Evolutionary conservation across 1,140 invertebrate genomes (phyloP).

Genomic region (Galleria mellonella): DNA sequence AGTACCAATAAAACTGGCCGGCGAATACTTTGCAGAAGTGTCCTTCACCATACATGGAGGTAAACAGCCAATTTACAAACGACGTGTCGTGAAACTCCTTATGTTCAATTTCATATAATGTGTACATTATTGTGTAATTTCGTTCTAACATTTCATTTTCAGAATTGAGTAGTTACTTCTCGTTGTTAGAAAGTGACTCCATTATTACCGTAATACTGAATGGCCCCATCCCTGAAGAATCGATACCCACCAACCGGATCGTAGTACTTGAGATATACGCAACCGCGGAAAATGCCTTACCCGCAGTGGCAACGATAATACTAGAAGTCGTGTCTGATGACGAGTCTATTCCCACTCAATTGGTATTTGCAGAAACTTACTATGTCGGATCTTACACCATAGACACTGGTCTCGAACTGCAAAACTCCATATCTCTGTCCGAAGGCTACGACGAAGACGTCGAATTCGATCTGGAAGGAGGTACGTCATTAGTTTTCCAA

Average conservation of each 20-base stretch:
- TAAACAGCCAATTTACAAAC: not conserved
- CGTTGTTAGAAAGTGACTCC: not conserved
- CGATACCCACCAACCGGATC: constrained; percentile 6
- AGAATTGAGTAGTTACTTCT: constrained; percentile 9
- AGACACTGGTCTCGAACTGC: constrained; percentile 7
- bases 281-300: not conserved
- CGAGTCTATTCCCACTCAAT: not conserved
- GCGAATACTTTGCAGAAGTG: not conserved
- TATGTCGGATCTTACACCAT: constrained; percentile 19
- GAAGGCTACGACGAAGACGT: constrained; percentile 13
- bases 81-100: not conserved
- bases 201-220: constrained; percentile 1
- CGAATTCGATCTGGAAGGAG: constrained; percentile 19
- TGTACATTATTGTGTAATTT: not conserved
- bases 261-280: constrained; percentile 13
- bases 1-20: not conserved
- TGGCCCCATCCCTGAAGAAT: constrained; percentile 5
- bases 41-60: not conserved
- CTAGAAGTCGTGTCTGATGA: constrained; percentile 3
- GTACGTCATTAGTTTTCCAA: constrained; percentile 3
- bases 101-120: not conserved
- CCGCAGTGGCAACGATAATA: constrained; percentile 7
- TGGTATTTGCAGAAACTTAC: constrained; percentile 10
- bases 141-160: constrained; percentile 4
- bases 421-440: constrained; percentile 11